Percentiles rank a stretch among this genome's conserved stretches.
Evolutionary conservation across 2,888 invertebrate species (phyloP).

Genomic region (Melanotus villosus): DNA sequence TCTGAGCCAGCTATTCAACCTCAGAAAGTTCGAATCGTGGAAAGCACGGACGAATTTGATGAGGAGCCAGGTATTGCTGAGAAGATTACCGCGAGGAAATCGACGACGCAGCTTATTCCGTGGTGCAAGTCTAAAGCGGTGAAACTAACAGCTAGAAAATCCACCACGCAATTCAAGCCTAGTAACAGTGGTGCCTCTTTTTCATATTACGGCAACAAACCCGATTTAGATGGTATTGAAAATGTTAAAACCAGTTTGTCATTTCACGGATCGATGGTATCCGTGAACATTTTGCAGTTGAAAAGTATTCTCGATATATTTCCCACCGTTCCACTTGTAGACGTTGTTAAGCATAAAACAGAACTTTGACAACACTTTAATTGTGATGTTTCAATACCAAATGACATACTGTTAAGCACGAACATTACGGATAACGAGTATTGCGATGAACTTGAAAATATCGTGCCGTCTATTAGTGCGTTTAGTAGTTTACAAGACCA

Average conservation of each 20-base stretch:
- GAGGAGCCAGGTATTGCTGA: background rate
- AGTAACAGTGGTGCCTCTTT: constrained; percentile 58
- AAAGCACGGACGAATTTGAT: background rate
- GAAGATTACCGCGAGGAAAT: constrained; percentile 61
- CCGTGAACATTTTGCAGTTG: constrained; percentile 70
- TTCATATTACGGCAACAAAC: constrained; percentile 71
- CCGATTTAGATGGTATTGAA: constrained; percentile 65
- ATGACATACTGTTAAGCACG: constrained; percentile 23
- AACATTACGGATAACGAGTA: constrained; percentile 52
- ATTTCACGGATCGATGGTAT: constrained; percentile 70
- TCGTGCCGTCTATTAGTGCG: constrained; percentile 50
- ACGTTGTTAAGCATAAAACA: constrained; percentile 8
- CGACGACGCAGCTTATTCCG: constrained; percentile 63
- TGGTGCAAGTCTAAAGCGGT: background rate
- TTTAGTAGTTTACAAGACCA: constrained; percentile 43
- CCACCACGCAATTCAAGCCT: constrained; percentile 63
- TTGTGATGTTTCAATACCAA: background rate
- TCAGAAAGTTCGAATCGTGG: constrained; percentile 5
- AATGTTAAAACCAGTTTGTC: constrained; percentile 71
- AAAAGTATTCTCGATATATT: constrained; percentile 71
- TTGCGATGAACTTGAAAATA: constrained; percentile 55
- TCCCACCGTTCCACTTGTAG: constrained; percentile 67
- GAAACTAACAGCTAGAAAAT: constrained; percentile 61
- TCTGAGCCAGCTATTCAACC: constrained; percentile 16
- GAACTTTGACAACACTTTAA: constrained; percentile 33